phyloP scores from a whole-genome alignment of 2,113 vertebrate species.

The Leiothrix lutea region DNA sequence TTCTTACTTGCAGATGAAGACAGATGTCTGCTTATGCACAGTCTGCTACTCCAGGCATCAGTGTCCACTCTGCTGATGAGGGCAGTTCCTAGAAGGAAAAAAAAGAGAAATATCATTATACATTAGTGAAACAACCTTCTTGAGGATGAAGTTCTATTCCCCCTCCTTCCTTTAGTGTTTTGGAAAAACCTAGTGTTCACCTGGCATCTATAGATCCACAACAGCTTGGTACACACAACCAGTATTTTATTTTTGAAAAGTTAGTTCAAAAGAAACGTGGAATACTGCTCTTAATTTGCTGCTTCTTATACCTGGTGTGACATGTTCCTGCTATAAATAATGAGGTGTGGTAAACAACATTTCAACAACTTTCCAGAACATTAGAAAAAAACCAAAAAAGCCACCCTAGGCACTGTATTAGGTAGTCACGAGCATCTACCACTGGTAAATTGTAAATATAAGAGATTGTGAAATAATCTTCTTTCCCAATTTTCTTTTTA shows the following conservation, averaged over 20 bases:
- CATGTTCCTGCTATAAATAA: not conserved
- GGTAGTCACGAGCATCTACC: not conserved
- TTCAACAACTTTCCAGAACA: not conserved
- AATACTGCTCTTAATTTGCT: not conserved
- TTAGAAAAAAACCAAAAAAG: not conserved
- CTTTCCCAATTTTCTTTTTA: slow-evolving; percentile 6
- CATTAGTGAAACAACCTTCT: not conserved
- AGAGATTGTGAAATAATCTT: not conserved
- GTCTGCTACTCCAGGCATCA: not conserved
- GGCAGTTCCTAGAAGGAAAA: not conserved
- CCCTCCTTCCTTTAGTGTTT: not conserved
- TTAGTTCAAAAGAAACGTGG: not conserved
- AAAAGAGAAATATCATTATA: not conserved
- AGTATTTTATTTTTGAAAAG: not conserved
- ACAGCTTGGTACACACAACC: not conserved
- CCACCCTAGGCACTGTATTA: not conserved
- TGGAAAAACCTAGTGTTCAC: not conserved
- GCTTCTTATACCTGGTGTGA: not conserved
- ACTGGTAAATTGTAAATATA: not conserved
- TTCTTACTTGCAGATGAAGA: not conserved
- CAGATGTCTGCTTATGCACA: not conserved
- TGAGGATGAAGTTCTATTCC: not conserved
- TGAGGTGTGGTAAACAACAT: not conserved
- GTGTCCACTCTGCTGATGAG: not conserved
- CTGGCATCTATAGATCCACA: not conserved